Base-by-base conservation (phyloP, 2,113 vertebrate species). In the Heteronetta atricapilla region DNA sequence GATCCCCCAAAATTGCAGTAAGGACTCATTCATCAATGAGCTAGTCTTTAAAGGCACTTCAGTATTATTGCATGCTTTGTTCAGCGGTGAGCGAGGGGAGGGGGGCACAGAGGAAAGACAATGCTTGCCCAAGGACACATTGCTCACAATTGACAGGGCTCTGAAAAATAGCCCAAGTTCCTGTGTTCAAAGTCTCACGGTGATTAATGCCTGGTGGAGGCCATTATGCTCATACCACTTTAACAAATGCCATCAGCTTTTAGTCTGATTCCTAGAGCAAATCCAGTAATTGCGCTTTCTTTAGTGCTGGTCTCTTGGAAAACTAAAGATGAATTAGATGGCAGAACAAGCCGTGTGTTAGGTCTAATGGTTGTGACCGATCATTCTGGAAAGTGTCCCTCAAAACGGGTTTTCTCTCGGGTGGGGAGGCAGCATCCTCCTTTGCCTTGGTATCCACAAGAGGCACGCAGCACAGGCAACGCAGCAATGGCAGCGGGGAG, bases 401-500 rank as follows among this genome's bases (percentile, higher is more conserved):
- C 33, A 40, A 21, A 79, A 29, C 0, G 3, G 31, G 70, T 46
- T 89, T 80, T 87, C 80, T 86, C 59, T 63, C 21, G 63, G 21
- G 8, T 12, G 52, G 75, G 36, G 62, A 67, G 31, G 70, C 64
- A 82, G 5, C 28, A 44, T 31, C 63, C 28, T n/a, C 44, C 33
- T 21, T 15, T 58, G 82, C 34, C n/a, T 83, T 72, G 63, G 44
- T 77, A 88, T 8, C 36, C 82, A 52, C 36, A n/a, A 11, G 22
- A 81, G 20, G 20, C 58, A 50, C 0, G 0, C 8, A 26, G 66
- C 70, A 62, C 3, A 3, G 75, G 46, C 46, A 62, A 33, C 1
- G 22, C 53, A 60, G 10, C 11, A 22, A 25, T 2, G 0, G 67
- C 72, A 46, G 38, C 1, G 8, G 1, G 26, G 80, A 81, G 72